Evolutionary conservation across 2,113 vertebrate species (phyloP), one percentile per base, ranked within the genome.

Genomic region (Micronycteris hirsuta): DNA sequence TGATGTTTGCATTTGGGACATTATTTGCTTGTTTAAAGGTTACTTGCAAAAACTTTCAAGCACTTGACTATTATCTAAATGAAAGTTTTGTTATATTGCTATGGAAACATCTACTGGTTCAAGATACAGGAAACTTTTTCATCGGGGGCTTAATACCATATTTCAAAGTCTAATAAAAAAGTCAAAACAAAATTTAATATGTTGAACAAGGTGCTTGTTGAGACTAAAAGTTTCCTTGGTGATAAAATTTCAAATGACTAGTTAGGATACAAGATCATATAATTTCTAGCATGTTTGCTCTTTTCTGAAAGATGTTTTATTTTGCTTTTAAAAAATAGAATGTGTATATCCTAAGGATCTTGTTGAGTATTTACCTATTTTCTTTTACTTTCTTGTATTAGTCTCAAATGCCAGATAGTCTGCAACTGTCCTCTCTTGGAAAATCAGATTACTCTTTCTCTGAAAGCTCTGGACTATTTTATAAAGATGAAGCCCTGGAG

Each of bases 401-500:
- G 98, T 91, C 95, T 73, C 96, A 98, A 97, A 93, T 97, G 93
- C 86, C 97, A 92, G 98, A 97, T 97, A 97, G 76, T 86, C 91
- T 97, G 92, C 97, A 82, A 36, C 20, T 97, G 78, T 76, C 96
- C 1, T 97, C 97, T 78, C 58, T 94, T 93, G 97, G 96, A 94
- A 98, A 98, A 96, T 76, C 94, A 93, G 97, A 98, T 90, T 77
- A 94, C 54, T 65, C 88, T 94, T 88, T 92, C 52, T 91, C 95
- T 58, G 97, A 98, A 73, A 86, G n/a, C 93, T 93, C 45, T 91
- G 81, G 89, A 0, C 88, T 94, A 0, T 96, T 90, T 98, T 86
- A 73, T 97, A 94, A 98, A 85, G 84, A 82, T 71, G 98, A 98
- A 93, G n/a, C 96, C 22, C 84, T 98, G 91, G 98, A 98, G 67